phyloP scores from a whole-genome alignment of 2,888 invertebrate genomes.

The Athalia rosae region DNA sequence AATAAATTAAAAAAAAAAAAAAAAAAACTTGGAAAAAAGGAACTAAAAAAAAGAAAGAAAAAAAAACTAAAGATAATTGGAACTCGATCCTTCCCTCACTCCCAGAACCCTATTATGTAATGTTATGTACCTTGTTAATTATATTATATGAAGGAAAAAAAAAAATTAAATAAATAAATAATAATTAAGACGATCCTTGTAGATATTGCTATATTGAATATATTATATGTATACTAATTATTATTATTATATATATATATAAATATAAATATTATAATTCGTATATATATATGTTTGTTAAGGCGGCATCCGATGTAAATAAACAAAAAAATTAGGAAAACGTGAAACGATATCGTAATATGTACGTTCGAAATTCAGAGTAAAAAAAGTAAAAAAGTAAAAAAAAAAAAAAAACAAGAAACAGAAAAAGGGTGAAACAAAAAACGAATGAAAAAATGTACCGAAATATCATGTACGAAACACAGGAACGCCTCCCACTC shows the following conservation, averaged over 20 bases:
- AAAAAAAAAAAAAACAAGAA: slow-evolving; percentile 46
- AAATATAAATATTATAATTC: slow-evolving; percentile 57
- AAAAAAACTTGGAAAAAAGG: neutral
- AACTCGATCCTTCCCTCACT: neutral
- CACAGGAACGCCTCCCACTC: slow-evolving; percentile 56
- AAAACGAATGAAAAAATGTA: slow-evolving; percentile 43
- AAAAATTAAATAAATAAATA: slow-evolving; percentile 48
- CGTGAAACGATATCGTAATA: slow-evolving; percentile 31
- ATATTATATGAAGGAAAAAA: slow-evolving; percentile 47
- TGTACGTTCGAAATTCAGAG: slow-evolving; percentile 47
- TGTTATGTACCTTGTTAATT: slow-evolving; percentile 62
- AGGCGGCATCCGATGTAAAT: slow-evolving; percentile 70
- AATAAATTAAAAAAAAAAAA: neutral
- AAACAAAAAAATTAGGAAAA: slow-evolving; percentile 57
- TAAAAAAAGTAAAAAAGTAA: slow-evolving; percentile 35
- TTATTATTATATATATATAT: slow-evolving; percentile 60
- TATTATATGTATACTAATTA: slow-evolving; percentile 59
- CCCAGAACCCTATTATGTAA: slow-evolving; percentile 63
- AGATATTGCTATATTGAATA: slow-evolving; percentile 60
- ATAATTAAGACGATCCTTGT: slow-evolving; percentile 55
- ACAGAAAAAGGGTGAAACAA: slow-evolving; percentile 46
- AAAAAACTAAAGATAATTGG: neutral
- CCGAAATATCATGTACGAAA: slow-evolving; percentile 53
- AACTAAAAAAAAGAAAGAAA: neutral
- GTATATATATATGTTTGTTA: slow-evolving; percentile 65